A percentile compares a stretch with the other conserved stretches of the same genome.
These are phyloP conservation scores for Brachymystax lenok DNA, from an alignment of 2,797 vertebrate genomes.

Conservation along the genomic window DNA sequence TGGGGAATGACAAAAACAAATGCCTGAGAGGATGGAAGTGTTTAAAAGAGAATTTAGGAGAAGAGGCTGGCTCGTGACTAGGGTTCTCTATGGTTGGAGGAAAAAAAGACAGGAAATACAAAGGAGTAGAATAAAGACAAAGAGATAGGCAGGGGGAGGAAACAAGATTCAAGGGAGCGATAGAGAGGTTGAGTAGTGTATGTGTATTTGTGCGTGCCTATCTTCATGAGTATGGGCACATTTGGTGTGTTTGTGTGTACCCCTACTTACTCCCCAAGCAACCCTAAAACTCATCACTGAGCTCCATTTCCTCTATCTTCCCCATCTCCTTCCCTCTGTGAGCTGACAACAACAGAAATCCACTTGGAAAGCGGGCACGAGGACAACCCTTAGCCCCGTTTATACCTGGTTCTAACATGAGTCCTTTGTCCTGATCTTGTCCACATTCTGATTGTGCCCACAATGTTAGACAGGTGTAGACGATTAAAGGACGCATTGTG, in stretches of 20 bases:
- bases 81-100: neutral
- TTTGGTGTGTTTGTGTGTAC: conserved; percentile 9
- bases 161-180: conserved; percentile 21
- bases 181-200: conserved; percentile 27
- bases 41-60: neutral
- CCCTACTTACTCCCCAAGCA: neutral
- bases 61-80: neutral
- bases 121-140: neutral
- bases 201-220: conserved; percentile 39
- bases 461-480: no score
- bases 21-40: conserved; percentile 2
- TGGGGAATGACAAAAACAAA: conserved; percentile 1
- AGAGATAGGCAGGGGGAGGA: conserved; percentile 42
- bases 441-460: no score
- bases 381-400: neutral
- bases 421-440: no score
- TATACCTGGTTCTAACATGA: neutral
- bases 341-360: neutral
- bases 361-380: neutral
- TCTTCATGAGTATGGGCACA: neutral
- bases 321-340: neutral
- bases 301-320: neutral
- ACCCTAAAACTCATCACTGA: neutral
- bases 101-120: neutral
- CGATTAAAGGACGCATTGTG: no score